Evolutionary conservation across 2,797 vertebrate genomes (phyloP), one percentile per base, ranked within the genome.

Genomic region (Luscinia megarhynchos): DNA sequence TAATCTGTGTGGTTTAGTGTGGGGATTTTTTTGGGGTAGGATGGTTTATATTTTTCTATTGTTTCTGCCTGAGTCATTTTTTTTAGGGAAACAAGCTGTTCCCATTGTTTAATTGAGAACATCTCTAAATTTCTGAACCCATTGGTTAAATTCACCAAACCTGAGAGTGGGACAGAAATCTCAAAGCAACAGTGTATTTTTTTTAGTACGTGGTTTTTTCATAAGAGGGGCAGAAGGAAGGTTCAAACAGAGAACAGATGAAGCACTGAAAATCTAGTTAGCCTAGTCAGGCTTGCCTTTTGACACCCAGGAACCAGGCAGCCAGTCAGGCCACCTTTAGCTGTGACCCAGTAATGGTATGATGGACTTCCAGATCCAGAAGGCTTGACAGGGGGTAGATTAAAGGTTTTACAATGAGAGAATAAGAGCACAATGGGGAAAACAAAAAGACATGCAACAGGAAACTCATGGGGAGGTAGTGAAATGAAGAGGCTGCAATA

Each of bases 11-110:
- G 16, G 6, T 30, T 66, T 70, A 8, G 11, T 14, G 5, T 14
- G 19, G 12, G 3, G 3, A 22, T 22, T 19, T 51, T n/a, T 30
- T 51, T 9, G 23, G 46, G 14, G 23, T 3, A 3, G 7, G 0
- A 1, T 32, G 30, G 2, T 6, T 55, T 17, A 17, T 3, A 2
- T 51, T 63, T 53, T 70, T 24, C 9, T 40, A 1, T 43, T 79
- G 1, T 70, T 93, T 72, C 59, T 75, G 11, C 4, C 18, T 24
- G 4, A 38, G 38, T 11, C 11, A 11, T 38, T 38, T 48, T 51
- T 62, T 78, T 63, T 12, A 36, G 17, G 13, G 22, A 14, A 81
- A 24, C 2, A 29, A 70, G 9, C 1, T 36, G 38, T 30, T 82
- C 18, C 7, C 8, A 1, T 18, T 58, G 4, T 50, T 83, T 74